Evolutionary conservation across 2,797 vertebrate genomes (phyloP), one percentile per base, ranked within the genome.

Genomic region (Protosalanx chinensis): DNA sequence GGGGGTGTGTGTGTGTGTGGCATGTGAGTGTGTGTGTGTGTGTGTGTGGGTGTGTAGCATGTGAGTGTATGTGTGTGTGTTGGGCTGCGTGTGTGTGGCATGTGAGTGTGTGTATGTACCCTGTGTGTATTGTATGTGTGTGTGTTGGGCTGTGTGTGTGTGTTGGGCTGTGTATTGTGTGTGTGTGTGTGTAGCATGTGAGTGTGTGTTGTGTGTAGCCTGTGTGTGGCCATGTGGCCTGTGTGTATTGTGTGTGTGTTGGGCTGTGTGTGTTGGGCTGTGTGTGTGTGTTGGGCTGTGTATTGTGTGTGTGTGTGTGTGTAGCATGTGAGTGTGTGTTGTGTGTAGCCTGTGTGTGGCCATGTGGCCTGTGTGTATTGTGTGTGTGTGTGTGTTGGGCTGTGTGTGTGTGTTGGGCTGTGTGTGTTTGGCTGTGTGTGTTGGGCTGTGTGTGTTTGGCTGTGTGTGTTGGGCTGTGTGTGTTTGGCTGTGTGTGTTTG

Each of bases 31-130:
- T 41, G 5, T n/a, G 60, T 64, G 5, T 18, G 37, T 30, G 4
- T 70, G 59, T 49, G n/a, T n/a, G n/a, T n/a, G n/a, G n/a, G n/a
- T 6, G 6, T 41, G 37, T 41, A 29, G 3, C 41, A 5, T 41
- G 59, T 56, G 33, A n/a, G n/a, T 57, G 35, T 41, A 3, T n/a
- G 59, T 64, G 4, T 18, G 37, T 30, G 7, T 70, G 59, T 49
- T n/a, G n/a, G n/a, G n/a, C n/a, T 56, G 23, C 23, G 1, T 72
- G 49, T 72, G 58, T 74, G 29, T 72, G 64, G 27, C 70, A 59
- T 49, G 23, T 7, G 16, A 12, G 51, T 72, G 64, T 67, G 46
- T 74, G 57, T 69, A 35, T 68, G 64, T 41, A 64, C 67, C 33
- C 33, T 5, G 13, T 57, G 30, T 57, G 59, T 58, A 59, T 33